phyloP scores from a whole-genome alignment of 2,888 invertebrate species.

The Epirrhoe tristata region DNA sequence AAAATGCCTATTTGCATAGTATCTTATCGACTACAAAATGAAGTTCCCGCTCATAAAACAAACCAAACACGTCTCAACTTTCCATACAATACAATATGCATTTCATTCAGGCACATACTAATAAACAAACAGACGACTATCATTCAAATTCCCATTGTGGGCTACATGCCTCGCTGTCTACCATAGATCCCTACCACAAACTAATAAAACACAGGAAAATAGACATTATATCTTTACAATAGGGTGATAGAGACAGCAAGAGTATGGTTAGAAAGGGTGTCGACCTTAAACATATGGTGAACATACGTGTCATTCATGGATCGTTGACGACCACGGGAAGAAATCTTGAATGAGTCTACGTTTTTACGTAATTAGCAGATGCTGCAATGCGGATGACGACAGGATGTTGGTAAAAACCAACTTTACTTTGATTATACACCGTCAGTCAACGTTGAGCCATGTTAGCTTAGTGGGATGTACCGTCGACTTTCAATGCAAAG shows the following conservation, averaged over 20 bases:
- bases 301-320: constrained; percentile 48
- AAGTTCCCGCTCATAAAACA: neutral
- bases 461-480: too few species aligned
- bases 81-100: constrained; percentile 28
- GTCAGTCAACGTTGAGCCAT: too few species aligned
- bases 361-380: constrained; percentile 31
- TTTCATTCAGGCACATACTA: constrained; percentile 41
- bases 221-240: constrained; percentile 17
- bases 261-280: constrained; percentile 41
- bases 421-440: neutral
- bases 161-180: constrained; percentile 48
- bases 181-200: constrained; percentile 29
- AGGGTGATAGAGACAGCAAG: constrained; percentile 9
- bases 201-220: constrained; percentile 15
- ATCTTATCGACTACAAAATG: neutral
- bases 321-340: constrained; percentile 27
- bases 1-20: too few species aligned
- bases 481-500: too few species aligned
- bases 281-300: constrained; percentile 49
- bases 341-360: constrained; percentile 31
- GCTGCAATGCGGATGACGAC: constrained; percentile 3
- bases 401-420: neutral
- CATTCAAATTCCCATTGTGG: constrained; percentile 58
- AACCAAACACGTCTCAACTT: constrained; percentile 6
- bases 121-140: constrained; percentile 48